These are phyloP conservation scores for Heliconius himera DNA, from an alignment of 1,140 invertebrate genomes.

Conservation along the genomic window DNA sequence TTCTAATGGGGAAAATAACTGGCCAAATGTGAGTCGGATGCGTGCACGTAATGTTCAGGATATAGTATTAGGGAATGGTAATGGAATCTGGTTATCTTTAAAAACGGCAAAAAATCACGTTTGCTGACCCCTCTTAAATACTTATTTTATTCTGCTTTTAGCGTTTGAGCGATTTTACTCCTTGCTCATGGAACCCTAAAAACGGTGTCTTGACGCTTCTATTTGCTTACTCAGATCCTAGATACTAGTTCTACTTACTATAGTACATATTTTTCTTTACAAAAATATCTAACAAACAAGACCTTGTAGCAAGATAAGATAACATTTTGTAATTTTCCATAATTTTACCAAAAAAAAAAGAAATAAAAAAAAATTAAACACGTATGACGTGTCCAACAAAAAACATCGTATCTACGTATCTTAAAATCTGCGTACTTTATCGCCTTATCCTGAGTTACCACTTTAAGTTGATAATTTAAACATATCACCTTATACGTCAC, in stretches of 20 bases:
- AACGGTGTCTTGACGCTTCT: too few species aligned
- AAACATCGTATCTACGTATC: background rate
- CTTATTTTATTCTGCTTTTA: too few species aligned
- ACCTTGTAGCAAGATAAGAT: background rate
- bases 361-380: background rate
- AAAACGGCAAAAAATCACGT: too few species aligned
- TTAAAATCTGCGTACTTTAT: background rate
- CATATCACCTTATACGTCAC: background rate
- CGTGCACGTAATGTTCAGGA: too few species aligned
- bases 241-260: background rate
- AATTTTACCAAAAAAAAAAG: background rate
- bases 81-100: too few species aligned
- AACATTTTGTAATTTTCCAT: background rate
- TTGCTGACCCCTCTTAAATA: too few species aligned
- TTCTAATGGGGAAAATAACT: too few species aligned
- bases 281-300: background rate
- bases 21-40: too few species aligned
- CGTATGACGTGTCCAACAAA: background rate
- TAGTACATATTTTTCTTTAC: background rate
- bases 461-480: background rate
- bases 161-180: too few species aligned
- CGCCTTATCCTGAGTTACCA: background rate
- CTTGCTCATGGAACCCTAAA: too few species aligned
- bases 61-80: too few species aligned
- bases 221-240: too few species aligned